Percentiles rank a stretch among this genome's conserved stretches.
Evolutionary conservation across 2,797 vertebrate genomes (phyloP).

Genomic region (Sebastolobus alascanus): DNA sequence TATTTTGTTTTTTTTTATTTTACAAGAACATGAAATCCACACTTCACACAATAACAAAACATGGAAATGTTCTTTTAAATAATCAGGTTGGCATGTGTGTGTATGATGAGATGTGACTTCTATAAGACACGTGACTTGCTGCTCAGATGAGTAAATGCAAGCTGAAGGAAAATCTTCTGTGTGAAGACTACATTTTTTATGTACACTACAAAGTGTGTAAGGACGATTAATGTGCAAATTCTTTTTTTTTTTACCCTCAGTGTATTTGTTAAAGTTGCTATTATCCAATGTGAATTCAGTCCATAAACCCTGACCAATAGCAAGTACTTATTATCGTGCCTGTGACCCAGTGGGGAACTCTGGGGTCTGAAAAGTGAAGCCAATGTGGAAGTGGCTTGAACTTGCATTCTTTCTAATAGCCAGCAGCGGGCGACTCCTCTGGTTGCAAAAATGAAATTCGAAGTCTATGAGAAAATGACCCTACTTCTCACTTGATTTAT

Average conservation of each 20-base stretch:
- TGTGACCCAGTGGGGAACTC: background rate
- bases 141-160: slow-evolving; percentile 4
- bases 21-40: slow-evolving; percentile 35
- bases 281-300: slow-evolving; percentile 18
- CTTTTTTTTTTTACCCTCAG: background rate
- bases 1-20: background rate
- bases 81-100: background rate
- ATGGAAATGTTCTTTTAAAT: background rate
- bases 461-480: too few relatives aligned
- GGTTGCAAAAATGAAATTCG: rapidly evolving
- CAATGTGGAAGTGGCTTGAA: too few relatives aligned
- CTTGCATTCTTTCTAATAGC: too few relatives aligned
- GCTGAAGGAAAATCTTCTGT: background rate
- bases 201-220: background rate
- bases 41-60: slow-evolving; percentile 7
- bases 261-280: background rate
- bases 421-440: too few relatives aligned
- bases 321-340: background rate
- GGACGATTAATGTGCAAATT: background rate
- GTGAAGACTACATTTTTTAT: slow-evolving; percentile 6
- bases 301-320: background rate
- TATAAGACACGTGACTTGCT: background rate
- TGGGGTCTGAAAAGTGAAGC: too few relatives aligned
- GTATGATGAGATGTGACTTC: background rate
- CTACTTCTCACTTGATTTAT: too few relatives aligned